Evolutionary conservation across 1,140 invertebrate genomes (phyloP).

Genomic region (Agraylea sexmaculata): DNA sequence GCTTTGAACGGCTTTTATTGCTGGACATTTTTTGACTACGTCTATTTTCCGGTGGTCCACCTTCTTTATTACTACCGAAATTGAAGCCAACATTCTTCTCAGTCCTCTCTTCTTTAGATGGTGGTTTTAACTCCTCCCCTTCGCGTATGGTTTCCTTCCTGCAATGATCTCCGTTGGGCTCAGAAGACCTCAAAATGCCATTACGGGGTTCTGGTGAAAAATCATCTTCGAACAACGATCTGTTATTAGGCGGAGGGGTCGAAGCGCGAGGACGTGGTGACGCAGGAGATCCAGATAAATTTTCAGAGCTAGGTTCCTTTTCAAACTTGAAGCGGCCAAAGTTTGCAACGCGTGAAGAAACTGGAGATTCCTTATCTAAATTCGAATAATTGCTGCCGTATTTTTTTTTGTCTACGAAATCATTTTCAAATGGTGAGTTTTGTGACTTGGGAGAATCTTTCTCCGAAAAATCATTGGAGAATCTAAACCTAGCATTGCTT

Average conservation of each 20-base stretch:
- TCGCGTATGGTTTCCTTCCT: slow-evolving; percentile 26
- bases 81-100: slow-evolving; percentile 21
- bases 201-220: slow-evolving; percentile 41
- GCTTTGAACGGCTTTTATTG: slow-evolving; percentile 14
- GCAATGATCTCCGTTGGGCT: slow-evolving; percentile 15
- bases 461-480: slow-evolving; percentile 46
- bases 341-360: slow-evolving; percentile 27
- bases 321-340: slow-evolving; percentile 21
- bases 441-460: slow-evolving; percentile 37
- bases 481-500: slow-evolving; percentile 31
- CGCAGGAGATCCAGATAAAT: slow-evolving; percentile 22
- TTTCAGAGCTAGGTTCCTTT: slow-evolving; percentile 18
- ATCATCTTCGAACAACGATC: slow-evolving; percentile 61
- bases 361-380: slow-evolving; percentile 26
- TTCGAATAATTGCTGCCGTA: slow-evolving; percentile 27
- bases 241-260: slow-evolving; percentile 34
- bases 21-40: slow-evolving; percentile 15
- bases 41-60: slow-evolving; percentile 13
- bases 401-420: slow-evolving; percentile 41
- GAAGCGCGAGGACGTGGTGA: slow-evolving; percentile 26
- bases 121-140: slow-evolving; percentile 27
- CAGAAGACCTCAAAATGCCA: slow-evolving; percentile 15
- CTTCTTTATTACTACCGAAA: slow-evolving; percentile 19
- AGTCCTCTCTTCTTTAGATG: slow-evolving; percentile 12
- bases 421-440: slow-evolving; percentile 57